Percentiles rank a stretch among this genome's conserved stretches.
Conservation (phyloP, 2,888 invertebrate species). For the Eupithecia tripunctaria region DNA sequence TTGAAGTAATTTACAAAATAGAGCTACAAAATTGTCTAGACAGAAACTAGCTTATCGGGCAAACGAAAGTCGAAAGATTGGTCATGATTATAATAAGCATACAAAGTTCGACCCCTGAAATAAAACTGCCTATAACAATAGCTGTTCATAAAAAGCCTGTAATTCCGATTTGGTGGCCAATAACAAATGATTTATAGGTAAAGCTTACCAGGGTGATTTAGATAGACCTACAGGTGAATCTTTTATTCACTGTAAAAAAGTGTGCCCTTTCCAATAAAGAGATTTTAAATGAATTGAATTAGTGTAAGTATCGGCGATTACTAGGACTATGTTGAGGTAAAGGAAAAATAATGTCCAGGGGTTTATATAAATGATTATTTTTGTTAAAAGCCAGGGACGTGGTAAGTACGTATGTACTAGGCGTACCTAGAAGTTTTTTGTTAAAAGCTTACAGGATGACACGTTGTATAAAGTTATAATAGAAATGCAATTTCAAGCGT, state of each 20-base stretch:
- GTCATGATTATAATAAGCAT: not conserved
- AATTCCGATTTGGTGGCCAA: slow-evolving; percentile 30
- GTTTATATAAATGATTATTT: not conserved
- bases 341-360: not conserved
- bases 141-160: slow-evolving; percentile 29
- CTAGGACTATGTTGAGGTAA: not conserved
- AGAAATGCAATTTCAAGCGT: too few relatives aligned
- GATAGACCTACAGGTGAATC: slow-evolving; percentile 23
- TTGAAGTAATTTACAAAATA: slow-evolving; percentile 10
- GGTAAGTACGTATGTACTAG: too few relatives aligned
- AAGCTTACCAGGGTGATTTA: slow-evolving; percentile 30
- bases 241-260: slow-evolving; percentile 30
- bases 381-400: not conserved
- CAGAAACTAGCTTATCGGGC: slow-evolving; percentile 2
- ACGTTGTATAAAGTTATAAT: not conserved
- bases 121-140: not conserved
- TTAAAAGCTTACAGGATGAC: not conserved
- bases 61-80: slow-evolving; percentile 17
- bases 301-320: slow-evolving; percentile 2
- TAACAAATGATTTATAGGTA: slow-evolving; percentile 30
- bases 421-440: not conserved
- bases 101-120: slow-evolving; percentile 11
- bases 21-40: not conserved
- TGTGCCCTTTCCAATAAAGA: slow-evolving; percentile 20
- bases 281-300: slow-evolving; percentile 17